A percentile compares a stretch with the other conserved stretches of the same genome.
Conservation (phyloP, 2,113 vertebrate genomes). For the Dissostichus mawsoni region DNA sequence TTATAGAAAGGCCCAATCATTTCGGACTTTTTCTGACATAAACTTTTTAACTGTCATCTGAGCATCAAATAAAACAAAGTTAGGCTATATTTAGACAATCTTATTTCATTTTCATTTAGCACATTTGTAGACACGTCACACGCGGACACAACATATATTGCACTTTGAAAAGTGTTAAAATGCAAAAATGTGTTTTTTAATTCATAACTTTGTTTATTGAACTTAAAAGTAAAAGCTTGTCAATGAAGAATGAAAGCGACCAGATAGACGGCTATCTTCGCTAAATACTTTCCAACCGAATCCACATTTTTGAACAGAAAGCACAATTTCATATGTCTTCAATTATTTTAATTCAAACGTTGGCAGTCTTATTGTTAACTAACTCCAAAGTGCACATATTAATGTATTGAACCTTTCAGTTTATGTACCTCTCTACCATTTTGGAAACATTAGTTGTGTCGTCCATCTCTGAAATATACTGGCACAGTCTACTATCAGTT, state of each 20-base stretch:
- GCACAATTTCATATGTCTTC: not conserved
- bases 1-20: not conserved
- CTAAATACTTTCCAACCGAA: not conserved
- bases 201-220: not conserved
- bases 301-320: not conserved
- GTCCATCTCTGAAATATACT: not conserved
- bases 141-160: not conserved
- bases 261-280: not conserved
- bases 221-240: constrained; percentile 1
- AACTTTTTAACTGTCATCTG: not conserved
- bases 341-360: not conserved
- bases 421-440: not conserved
- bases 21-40: not conserved
- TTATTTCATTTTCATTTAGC: not conserved
- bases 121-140: not conserved
- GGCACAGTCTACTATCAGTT: not conserved
- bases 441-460: not conserved
- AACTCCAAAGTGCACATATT: not conserved
- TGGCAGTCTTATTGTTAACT: not conserved
- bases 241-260: not conserved
- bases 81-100: not conserved
- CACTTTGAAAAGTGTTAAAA: not conserved
- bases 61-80: not conserved
- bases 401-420: not conserved
- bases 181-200: too few relatives aligned